Conservation (phyloP, 2,113 vertebrate species). For the Xerus inauris region DNA sequence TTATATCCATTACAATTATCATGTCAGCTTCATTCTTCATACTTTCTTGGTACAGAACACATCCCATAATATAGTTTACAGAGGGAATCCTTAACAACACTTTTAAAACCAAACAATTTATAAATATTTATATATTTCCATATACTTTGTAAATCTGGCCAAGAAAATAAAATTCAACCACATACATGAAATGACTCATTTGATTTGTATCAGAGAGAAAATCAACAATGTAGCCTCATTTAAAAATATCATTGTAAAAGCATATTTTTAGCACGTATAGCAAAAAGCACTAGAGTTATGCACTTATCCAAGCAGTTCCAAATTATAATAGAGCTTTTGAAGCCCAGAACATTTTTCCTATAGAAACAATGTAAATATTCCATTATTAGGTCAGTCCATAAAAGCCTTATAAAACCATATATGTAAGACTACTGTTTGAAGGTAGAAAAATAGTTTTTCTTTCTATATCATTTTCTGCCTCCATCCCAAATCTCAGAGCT, state of each 20-base stretch:
- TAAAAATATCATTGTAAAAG: constrained; percentile 50
- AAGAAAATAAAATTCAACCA: constrained; percentile 54
- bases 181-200: constrained; percentile 15
- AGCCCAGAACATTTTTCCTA: constrained; percentile 22
- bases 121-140: constrained; percentile 48
- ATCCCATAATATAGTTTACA: background rate
- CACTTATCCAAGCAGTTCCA: background rate
- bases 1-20: constrained; percentile 39
- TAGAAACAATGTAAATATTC: constrained; percentile 25
- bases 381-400: background rate
- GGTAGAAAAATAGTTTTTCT: no score
- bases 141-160: constrained; percentile 25
- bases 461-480: no score
- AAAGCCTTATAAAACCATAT: constrained; percentile 20
- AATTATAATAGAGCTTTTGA: constrained; percentile 40
- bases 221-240: constrained; percentile 7
- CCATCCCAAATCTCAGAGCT: no score
- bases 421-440: background rate
- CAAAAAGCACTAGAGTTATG: constrained; percentile 40
- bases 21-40: constrained; percentile 53
- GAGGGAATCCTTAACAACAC: constrained; percentile 12
- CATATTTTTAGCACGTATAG: constrained; percentile 47
- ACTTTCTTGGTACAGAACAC: background rate
- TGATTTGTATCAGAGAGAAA: constrained; percentile 55
- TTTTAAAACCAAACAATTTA: constrained; percentile 58